phyloP scores from a whole-genome alignment of 2,797 vertebrate genomes.

The Sebastes steindachneri region DNA sequence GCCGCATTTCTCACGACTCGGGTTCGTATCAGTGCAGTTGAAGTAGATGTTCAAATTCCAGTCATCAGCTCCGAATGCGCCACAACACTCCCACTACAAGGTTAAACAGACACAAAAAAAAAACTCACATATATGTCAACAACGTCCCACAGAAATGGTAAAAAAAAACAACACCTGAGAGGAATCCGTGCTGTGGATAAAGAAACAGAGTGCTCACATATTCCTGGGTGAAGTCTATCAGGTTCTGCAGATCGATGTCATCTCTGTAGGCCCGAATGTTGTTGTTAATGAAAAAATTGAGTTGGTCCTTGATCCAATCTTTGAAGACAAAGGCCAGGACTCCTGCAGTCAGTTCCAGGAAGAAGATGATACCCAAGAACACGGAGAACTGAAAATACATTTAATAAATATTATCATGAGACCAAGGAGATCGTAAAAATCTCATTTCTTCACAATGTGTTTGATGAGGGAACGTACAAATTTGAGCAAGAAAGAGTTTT shows the following conservation, averaged over 20 bases:
- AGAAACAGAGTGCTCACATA: constrained; percentile 86
- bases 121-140: neutral
- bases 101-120: constrained; percentile 24
- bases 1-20: constrained; percentile 96
- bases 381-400: constrained; percentile 90
- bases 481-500: constrained; percentile 98
- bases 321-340: constrained; percentile 99
- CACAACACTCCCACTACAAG: constrained; percentile 97
- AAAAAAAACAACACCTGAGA: constrained; percentile 16
- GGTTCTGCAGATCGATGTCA: constrained; percentile 98
- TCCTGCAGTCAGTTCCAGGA: constrained; percentile 97
- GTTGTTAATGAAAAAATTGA: constrained; percentile 99
- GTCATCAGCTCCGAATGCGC: constrained; percentile 96
- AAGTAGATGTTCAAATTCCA: constrained; percentile 99
- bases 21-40: constrained; percentile 98
- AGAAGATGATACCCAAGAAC: constrained; percentile 99
- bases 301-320: constrained; percentile 99
- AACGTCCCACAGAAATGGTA: neutral
- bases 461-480: constrained; percentile 87
- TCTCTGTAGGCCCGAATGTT: constrained; percentile 98
- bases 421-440: neutral
- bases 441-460: neutral
- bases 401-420: neutral
- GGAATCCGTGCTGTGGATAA: neutral
- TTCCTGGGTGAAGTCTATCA: constrained; percentile 99